Percentiles rank a stretch among this genome's conserved stretches.
These are phyloP conservation scores for Hemibagrus wyckioides DNA, from an alignment of 2,113 vertebrate species.

Conservation along the genomic window DNA sequence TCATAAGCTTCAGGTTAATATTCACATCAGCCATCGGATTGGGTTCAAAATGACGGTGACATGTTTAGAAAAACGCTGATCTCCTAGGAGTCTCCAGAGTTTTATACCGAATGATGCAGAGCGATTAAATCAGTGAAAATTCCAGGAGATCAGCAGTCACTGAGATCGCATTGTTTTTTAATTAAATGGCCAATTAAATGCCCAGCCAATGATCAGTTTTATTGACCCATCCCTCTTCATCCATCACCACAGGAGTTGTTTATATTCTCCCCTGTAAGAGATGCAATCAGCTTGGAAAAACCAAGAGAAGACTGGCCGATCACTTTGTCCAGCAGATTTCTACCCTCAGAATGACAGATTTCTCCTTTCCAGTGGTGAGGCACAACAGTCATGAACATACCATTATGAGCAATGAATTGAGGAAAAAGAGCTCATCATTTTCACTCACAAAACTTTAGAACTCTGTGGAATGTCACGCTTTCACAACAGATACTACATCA, in stretches of 20 bases:
- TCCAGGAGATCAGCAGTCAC: background rate
- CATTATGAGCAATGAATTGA: background rate
- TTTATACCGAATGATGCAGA: background rate
- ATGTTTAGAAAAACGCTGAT: background rate
- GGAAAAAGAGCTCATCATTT: background rate
- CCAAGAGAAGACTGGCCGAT: background rate
- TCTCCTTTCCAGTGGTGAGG: background rate
- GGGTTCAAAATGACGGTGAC: background rate
- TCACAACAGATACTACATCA: background rate
- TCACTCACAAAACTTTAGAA: background rate
- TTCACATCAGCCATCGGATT: background rate
- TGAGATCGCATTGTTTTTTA: background rate
- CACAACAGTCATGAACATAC: background rate
- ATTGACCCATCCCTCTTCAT: slow-evolving; percentile 10
- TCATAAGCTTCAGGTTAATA: background rate
- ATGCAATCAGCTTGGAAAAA: slow-evolving; percentile 7
- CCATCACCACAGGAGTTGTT: background rate
- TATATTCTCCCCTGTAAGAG: slow-evolving; percentile 1
- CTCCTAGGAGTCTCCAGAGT: background rate
- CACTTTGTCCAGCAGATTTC: background rate
- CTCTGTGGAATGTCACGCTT: background rate
- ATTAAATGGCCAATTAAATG: background rate
- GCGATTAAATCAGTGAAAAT: background rate
- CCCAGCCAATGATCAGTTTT: slow-evolving; percentile 3
- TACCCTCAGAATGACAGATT: background rate